phyloP scores from a whole-genome alignment of 2,113 vertebrate species.

The Okapia johnstoni region DNA sequence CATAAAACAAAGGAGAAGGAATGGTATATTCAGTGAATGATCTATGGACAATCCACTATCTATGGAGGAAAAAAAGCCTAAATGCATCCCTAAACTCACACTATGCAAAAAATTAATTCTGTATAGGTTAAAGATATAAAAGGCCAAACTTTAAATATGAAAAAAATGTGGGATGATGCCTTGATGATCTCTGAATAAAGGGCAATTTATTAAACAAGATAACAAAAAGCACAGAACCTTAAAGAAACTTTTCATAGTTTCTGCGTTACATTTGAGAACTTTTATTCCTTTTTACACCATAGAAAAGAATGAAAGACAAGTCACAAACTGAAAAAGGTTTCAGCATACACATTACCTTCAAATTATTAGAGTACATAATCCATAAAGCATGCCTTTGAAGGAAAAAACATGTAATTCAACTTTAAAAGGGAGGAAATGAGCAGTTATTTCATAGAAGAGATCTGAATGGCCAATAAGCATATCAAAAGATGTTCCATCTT shows the following conservation, averaged over 20 bases:
- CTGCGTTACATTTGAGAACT: not conserved
- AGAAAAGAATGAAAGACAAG: not conserved
- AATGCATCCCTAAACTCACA: not conserved
- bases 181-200: not conserved
- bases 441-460: not conserved
- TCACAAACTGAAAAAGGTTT: not conserved
- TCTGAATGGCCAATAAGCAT: not conserved
- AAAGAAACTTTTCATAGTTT: not conserved
- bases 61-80: not conserved
- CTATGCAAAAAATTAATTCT: not conserved
- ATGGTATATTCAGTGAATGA: not conserved
- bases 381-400: not conserved
- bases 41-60: not conserved
- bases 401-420: not conserved
- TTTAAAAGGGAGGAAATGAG: not conserved
- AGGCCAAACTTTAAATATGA: not conserved
- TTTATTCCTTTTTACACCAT: conserved; percentile 12
- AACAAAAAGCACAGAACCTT: not conserved
- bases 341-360: not conserved
- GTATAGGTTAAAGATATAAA: not conserved
- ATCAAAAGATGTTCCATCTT: not conserved
- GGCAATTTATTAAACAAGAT: conserved; percentile 5
- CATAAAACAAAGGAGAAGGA: not conserved
- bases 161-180: not conserved
- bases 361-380: not conserved